Base-by-base conservation (phyloP, 23 tunicate genomes). In the Halocynthia roretzi region DNA sequence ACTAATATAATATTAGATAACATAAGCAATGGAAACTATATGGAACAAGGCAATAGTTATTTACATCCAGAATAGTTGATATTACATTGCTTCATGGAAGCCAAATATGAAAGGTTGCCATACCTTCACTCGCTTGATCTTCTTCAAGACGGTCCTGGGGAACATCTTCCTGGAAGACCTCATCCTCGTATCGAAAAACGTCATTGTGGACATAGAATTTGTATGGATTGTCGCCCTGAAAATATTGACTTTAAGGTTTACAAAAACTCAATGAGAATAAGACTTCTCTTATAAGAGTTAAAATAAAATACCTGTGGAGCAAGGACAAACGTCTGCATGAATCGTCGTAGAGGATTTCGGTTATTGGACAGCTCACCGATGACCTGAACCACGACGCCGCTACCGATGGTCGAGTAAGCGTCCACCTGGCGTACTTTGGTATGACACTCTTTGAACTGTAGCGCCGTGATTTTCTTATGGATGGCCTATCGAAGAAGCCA, bases 311-410 rank as follows among this genome's bases (percentile, higher is more conserved):
- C 97, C 80, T 95, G 99, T 44, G 99, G 99, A 19, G 87, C 99
- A 53, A 95, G 71, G 20, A 95, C 99, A 81, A 95, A 95, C 8
- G 99, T 95, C 61, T 95, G 99, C 96, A 89, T 89, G 74, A 95
- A 95, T 51, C 99, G 84, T 10, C 96, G 83, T 53, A 95, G 70
- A 17, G 99, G 96, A 44, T 76, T 68, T 8, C 86, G 82, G 48
- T 71, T 61, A 77, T 95, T 95, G 56, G 91, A 84, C n/a, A 95
- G 68, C 72, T 95, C 99, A 8, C 99, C 99, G 68, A 85, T 86
- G 53, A 95, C 99, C 67, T 95, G 99, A 44, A 95, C 93, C 12
- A 89, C 99, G 10, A 95, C 89, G 8, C 94, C 94, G 54, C 80
- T 85, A 40, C 96, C 87, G 31, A 88, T 81, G 53, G 93, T 88